Base-by-base conservation (phyloP, 2,888 invertebrate species). In the Conistra vaccinii region DNA sequence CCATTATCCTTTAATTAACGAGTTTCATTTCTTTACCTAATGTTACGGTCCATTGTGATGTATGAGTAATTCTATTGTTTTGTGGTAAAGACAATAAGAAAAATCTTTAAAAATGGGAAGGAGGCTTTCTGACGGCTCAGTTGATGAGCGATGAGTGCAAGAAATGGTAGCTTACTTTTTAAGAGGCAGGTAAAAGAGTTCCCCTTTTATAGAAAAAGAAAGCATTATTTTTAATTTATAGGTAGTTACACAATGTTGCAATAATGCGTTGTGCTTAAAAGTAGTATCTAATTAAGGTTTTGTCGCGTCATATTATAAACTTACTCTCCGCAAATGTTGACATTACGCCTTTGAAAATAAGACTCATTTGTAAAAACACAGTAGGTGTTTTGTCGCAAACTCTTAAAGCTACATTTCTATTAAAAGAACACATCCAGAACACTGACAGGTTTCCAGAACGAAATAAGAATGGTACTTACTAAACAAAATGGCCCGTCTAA, bases 1-100 rank as follows among this genome's bases (percentile, higher is more conserved):
- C 90, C 88, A 91, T 90, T 90, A 90, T 89, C 89, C 88, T 87
- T 87, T 90, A 89, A 88, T 89, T 89, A 89, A 85, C 82, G 83
- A 86, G 83, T 81, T 87, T 83, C 84, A 84, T 86, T 87, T 83
- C 85, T 84, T 86, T 86, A 20, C 48, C 20, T 48, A 88, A 88
- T 84, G 86, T 84, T 84, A 66, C 78, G 81, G 77, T 60, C 78
- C 81, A 78, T 83, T 83, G 74, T 86, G 77, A 84, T 86, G 78
- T 81, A 80, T 77, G 75, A 76, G 69, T 55, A 68, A 79, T 76
- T 42, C 69, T 70, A 71, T 80, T 84, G 73, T 83, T 78, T 78
- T 71, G 73, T 60, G 45, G 57, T 60, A 63, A 80, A 80, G 55
- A 78, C 71, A 76, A 75, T 57, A 63, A 39, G n/a, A 39, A 53